Percentiles rank a stretch among this genome's conserved stretches.
Evolutionary conservation across 2,888 invertebrate genomes (phyloP).

Genomic region (Acanthopleura granulata): DNA sequence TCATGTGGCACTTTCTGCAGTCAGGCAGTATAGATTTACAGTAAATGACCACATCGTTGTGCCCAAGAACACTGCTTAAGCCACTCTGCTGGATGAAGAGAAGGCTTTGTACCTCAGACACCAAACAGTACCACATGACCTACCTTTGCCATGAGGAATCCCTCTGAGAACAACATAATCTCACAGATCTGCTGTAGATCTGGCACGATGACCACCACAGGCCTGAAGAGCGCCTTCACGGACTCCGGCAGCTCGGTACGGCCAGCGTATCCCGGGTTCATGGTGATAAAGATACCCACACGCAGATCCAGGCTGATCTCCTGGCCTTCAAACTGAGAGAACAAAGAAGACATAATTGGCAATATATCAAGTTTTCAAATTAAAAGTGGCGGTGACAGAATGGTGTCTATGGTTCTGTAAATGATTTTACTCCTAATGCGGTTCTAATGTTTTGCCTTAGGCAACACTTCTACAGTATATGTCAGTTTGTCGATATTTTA

Average conservation of each 20-base stretch:
- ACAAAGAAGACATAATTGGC: too few species aligned
- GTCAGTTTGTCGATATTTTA: too few species aligned
- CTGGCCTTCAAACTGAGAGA: constrained; percentile 83
- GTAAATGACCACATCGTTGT: too few species aligned
- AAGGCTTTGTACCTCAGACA: neutral
- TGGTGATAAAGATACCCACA: constrained; percentile 93
- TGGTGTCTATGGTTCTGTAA: too few species aligned
- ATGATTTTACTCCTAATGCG: too few species aligned
- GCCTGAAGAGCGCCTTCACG: constrained; percentile 90
- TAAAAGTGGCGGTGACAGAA: too few species aligned
- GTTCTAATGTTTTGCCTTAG: too few species aligned
- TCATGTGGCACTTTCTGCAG: too few species aligned
- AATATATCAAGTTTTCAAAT: too few species aligned
- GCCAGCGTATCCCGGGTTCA: constrained; percentile 95
- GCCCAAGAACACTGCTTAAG: too few species aligned
- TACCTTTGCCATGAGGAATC: constrained; percentile 89
- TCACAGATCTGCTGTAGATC: constrained; percentile 92
- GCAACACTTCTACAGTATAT: too few species aligned
- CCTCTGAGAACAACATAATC: constrained; percentile 92
- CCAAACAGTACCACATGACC: neutral
- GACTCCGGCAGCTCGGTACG: constrained; percentile 89
- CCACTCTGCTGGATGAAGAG: too few species aligned
- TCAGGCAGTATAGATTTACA: neutral
- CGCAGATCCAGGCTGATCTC: constrained; percentile 86
- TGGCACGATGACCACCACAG: constrained; percentile 92